Evolutionary conservation across 2,113 vertebrate species (phyloP).

Genomic region (Toxotes jaculatrix): DNA sequence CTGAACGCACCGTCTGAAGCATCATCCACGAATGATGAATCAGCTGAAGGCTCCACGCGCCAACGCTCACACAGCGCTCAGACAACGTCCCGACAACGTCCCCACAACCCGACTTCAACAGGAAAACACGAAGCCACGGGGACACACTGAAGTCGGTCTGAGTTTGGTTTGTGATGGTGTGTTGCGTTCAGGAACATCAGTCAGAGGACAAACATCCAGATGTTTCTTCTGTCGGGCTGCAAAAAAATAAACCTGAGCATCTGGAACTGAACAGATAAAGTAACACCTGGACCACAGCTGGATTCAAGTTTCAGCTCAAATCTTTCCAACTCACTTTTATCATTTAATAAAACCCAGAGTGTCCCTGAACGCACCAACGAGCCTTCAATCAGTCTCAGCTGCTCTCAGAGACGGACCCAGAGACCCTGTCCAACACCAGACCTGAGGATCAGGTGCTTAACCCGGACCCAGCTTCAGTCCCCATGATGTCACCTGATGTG

Average conservation of each 20-base stretch:
- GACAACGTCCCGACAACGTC: background rate
- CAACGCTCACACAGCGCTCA: background rate
- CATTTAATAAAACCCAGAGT: background rate
- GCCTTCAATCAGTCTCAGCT: background rate
- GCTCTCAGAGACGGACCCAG: background rate
- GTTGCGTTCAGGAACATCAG: conserved; percentile 27
- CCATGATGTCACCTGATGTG: too few relatives aligned
- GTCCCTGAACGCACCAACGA: conserved; percentile 20
- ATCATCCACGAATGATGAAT: background rate
- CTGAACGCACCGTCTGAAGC: background rate
- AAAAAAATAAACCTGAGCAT: background rate
- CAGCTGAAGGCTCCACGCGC: too few relatives aligned
- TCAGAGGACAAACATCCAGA: background rate
- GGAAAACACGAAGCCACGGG: background rate
- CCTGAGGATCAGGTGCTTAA: background rate
- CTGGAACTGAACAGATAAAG: background rate
- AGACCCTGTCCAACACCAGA: background rate
- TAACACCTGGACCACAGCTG: conserved; percentile 16
- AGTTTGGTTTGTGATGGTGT: background rate
- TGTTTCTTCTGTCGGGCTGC: conserved; percentile 5
- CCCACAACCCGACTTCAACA: background rate
- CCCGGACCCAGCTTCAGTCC: too few relatives aligned
- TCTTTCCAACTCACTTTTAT: background rate
- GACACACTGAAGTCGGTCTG: background rate
- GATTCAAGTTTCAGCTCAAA: conserved; percentile 26